Evolutionary conservation across 2,797 vertebrate species (phyloP).

Genomic region (Ispidina picta): DNA sequence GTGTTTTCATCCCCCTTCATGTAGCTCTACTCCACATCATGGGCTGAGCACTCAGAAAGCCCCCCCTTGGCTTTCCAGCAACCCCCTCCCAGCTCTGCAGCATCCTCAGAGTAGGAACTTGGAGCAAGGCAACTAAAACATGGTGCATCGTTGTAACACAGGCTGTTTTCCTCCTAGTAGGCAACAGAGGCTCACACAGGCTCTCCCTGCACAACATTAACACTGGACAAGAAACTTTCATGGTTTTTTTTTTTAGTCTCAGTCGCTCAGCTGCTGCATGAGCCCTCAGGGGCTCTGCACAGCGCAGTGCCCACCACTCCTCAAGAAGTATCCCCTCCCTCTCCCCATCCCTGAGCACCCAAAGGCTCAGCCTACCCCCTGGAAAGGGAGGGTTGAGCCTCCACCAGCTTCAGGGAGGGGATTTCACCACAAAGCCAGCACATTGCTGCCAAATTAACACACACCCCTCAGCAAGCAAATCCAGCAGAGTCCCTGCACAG

Average conservation of each 20-base stretch:
- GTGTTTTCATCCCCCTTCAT: background rate
- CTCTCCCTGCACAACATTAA: rapidly evolving
- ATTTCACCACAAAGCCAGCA: rapidly evolving
- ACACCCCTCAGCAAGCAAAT: rapidly evolving
- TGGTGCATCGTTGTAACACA: rapidly evolving
- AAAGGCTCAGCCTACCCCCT: background rate
- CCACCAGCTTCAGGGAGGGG: background rate
- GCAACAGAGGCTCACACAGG: rapidly evolving
- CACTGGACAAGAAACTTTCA: rapidly evolving
- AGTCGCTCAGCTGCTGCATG: rapidly evolving
- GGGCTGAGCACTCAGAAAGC: background rate
- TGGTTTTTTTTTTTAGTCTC: rapidly evolving
- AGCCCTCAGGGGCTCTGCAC: rapidly evolving
- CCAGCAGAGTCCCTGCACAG: background rate
- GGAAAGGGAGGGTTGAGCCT: rapidly evolving
- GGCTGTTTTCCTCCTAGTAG: background rate
- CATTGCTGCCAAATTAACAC: background rate
- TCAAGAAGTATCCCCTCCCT: background rate
- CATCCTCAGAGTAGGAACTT: background rate
- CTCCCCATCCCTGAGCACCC: background rate
- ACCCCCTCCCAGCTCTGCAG: background rate
- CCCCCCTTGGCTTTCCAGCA: background rate
- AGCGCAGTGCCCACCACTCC: rapidly evolving
- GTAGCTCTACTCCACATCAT: rapidly evolving
- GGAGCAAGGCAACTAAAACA: rapidly evolving